Base-by-base conservation (phyloP, 2,797 vertebrate species). In the Melanotaenia boesemani region DNA sequence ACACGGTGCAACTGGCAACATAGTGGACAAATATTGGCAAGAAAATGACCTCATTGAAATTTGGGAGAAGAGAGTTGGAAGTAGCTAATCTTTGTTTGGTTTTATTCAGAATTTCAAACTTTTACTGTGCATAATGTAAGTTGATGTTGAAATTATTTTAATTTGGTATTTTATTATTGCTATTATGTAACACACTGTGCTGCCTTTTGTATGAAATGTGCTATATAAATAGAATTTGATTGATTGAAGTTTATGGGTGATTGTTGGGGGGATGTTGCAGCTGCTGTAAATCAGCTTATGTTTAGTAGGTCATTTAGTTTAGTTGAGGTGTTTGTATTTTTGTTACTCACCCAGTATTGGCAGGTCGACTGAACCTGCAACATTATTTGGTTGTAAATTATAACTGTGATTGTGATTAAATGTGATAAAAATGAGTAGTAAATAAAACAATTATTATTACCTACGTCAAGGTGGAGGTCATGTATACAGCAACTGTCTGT, bases 101-200 rank as follows among this genome's bases (percentile, higher is more conserved):
- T 85, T 82, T 68, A 73, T 83, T 82, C 75, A 78, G 66, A 72
- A 90, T 86, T 85, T 89, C 82, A 81, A 80, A 57, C 39, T 63
- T 70, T 79, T 74, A 63, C 61, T 58, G 63, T 78, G 67, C 68
- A 60, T 62, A 15, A 59, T 79, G 87, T 79, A 88, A 74, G n/a
- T 30, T 30, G 28, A 30, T 30, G 28, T 30, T 30, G 28, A 30
- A 30, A 30, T 28, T 30, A 30, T 30, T 30, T 30, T 30, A 30
- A 5, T 30, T 30, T 30, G 28, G 28, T 30, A 30, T 30, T 30
- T 30, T 30, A 30, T 30, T 30, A 30, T 30, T 30, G 28, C 28
- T 30, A 30, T 30, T 30, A 30, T 5, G 28, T 30, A 30, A 30
- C 28, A 30, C 28, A 30, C 28, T 5, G 28, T 30, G 28, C 28